Conservation (phyloP, 2,797 vertebrate genomes). For the Pseudotriccus pelzelni region DNA sequence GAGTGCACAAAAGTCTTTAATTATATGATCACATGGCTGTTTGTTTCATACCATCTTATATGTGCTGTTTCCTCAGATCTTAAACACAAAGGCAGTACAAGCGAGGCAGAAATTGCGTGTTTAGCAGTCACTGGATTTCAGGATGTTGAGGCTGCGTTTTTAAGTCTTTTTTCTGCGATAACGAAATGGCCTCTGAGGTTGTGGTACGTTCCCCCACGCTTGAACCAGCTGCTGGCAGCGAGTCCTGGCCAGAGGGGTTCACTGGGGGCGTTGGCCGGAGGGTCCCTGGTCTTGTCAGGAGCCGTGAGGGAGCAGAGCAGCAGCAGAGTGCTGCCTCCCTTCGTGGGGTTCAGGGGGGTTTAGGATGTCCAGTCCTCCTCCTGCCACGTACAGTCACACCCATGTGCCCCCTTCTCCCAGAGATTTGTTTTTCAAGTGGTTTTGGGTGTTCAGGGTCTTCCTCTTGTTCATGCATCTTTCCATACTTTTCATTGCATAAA, state of each 20-base stretch:
- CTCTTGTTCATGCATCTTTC: neutral
- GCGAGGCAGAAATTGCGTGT: neutral
- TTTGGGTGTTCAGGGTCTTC: neutral
- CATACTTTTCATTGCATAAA: neutral
- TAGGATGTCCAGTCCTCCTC: neutral
- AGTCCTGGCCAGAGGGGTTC: neutral
- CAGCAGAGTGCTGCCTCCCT: neutral
- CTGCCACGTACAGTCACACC: fast-evolving
- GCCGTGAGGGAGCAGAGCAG: neutral
- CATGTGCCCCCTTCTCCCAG: neutral
- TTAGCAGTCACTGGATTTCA: neutral
- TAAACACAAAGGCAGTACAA: neutral
- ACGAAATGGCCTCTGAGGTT: neutral
- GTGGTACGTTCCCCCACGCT: neutral
- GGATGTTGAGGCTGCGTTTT: neutral
- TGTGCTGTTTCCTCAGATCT: neutral
- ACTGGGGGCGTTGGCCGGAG: too few species aligned
- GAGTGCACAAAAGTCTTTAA: neutral
- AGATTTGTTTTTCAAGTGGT: neutral
- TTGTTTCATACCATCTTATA: neutral
- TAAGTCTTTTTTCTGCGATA: neutral
- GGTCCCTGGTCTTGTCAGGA: neutral
- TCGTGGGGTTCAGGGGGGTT: neutral
- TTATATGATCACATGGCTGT: neutral
- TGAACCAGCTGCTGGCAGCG: neutral